Percentiles rank a stretch among this genome's conserved stretches.
Conservation (phyloP, 1,140 invertebrate species). For the Plectrocnemia conspersa region DNA sequence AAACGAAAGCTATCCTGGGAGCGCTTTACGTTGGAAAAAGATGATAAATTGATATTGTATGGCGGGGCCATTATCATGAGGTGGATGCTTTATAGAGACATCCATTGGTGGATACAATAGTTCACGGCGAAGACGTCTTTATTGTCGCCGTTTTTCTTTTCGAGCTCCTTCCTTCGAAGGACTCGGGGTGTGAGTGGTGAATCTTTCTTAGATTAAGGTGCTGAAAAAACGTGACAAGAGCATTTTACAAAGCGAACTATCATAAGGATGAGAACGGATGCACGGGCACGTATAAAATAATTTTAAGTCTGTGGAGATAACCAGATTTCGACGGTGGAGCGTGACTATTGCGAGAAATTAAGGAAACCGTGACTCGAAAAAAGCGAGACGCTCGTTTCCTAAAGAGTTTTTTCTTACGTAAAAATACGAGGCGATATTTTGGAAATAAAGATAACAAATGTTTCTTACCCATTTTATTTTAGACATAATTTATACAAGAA, state of each 20-base stretch:
- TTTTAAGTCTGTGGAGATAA: too few species aligned
- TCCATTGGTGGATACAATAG: slow-evolving; percentile 17
- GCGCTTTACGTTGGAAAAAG: slow-evolving; percentile 15
- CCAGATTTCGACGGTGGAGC: slow-evolving; percentile 12
- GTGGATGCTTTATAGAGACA: slow-evolving; percentile 15
- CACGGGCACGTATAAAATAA: not conserved
- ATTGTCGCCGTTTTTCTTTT: slow-evolving; percentile 23
- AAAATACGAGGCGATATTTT: too few species aligned
- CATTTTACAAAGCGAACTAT: slow-evolving; percentile 22
- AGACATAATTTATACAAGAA: too few species aligned
- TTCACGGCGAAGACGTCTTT: slow-evolving; percentile 18
- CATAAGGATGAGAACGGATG: slow-evolving; percentile 19
- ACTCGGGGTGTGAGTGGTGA: not conserved
- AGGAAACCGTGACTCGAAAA: slow-evolving; percentile 19
- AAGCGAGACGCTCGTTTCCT: slow-evolving; percentile 13
- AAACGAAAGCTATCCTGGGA: slow-evolving; percentile 10
- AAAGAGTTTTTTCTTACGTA: not conserved
- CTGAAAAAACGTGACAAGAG: slow-evolving; percentile 3
- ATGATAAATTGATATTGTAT: slow-evolving; percentile 32
- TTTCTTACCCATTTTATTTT: too few species aligned
- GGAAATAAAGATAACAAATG: too few species aligned
- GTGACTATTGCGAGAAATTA: slow-evolving; percentile 10
- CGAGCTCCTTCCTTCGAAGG: not conserved
- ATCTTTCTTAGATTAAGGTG: not conserved
- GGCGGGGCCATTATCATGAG: slow-evolving; percentile 21